Percentiles rank a stretch among this genome's conserved stretches.
These are phyloP conservation scores for Lasioglossum baleicum DNA, from an alignment of 1,140 invertebrate genomes.

Conservation along the genomic window DNA sequence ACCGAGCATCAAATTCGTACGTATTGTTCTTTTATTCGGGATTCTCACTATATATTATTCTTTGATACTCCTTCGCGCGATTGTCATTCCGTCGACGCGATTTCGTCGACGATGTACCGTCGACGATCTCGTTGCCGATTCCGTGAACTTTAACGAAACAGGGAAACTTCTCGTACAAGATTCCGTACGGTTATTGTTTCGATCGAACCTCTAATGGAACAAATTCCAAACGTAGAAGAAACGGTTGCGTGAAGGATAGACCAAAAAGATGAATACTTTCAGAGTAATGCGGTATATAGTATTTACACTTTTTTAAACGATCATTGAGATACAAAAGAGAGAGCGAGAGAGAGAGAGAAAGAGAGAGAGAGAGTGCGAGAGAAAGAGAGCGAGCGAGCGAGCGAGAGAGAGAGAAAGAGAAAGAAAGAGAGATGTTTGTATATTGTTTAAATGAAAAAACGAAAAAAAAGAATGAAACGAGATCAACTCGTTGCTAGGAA, in stretches of 20 bases:
- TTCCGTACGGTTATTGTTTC: background rate
- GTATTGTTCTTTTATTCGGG: background rate
- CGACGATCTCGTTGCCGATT: background rate
- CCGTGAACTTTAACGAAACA: background rate
- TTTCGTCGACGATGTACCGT: too few relatives aligned
- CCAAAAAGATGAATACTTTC: conserved; percentile 20
- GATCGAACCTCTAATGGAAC: background rate
- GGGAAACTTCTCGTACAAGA: background rate
- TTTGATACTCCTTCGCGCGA: background rate
- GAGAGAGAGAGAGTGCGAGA: too few relatives aligned
- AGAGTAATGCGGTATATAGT: conserved; percentile 1
- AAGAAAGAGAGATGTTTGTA: conserved; percentile 20
- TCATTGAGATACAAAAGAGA: conserved; percentile 7
- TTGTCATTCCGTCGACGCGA: background rate
- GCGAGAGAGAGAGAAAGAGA: too few relatives aligned
- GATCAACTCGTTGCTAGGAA: conserved; percentile 12
- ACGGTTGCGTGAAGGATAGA: conserved; percentile 22
- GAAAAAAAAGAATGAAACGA: too few relatives aligned
- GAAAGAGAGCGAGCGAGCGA: too few relatives aligned
- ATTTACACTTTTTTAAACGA: conserved; percentile 21
- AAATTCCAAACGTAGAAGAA: background rate
- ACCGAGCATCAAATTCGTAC: background rate
- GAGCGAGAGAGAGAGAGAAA: too few relatives aligned
- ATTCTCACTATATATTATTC: too few relatives aligned
- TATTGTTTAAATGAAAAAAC: conserved; percentile 17